Evolutionary conservation across 1,140 invertebrate genomes (phyloP).

Genomic region (Mactra quadrangularis): DNA sequence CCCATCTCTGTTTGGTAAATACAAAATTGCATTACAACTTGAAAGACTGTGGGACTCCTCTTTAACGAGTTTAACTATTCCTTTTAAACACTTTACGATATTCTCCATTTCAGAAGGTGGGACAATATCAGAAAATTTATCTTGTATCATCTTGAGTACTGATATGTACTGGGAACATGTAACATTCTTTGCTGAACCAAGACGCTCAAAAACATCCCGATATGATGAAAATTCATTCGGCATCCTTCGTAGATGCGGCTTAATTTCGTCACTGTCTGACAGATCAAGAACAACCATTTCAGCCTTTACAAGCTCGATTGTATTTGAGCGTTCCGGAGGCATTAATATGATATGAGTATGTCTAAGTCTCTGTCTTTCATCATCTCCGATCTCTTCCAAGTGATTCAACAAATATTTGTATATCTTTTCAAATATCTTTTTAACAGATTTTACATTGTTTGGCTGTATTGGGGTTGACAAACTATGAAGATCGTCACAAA

Average conservation of each 20-base stretch:
- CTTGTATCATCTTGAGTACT: constrained; percentile 18
- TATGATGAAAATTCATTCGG: constrained; percentile 10
- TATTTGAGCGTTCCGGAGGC: constrained; percentile 18
- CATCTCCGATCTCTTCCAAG: not conserved
- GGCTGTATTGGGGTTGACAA: not conserved
- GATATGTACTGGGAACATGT: constrained; percentile 5
- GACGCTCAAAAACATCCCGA: constrained; percentile 12
- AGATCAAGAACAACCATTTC: constrained; percentile 5
- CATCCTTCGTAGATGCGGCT: constrained; percentile 25
- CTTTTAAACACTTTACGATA: constrained; percentile 20
- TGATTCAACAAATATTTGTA: not conserved
- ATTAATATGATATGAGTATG: constrained; percentile 16
- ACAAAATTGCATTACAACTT: not conserved
- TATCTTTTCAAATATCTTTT: not conserved
- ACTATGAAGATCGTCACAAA: constrained; percentile 6
- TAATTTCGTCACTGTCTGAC: constrained; percentile 4
- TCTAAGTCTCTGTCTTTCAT: not conserved
- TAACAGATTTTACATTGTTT: not conserved
- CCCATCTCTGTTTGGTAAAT: not conserved
- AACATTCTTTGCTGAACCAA: constrained; percentile 10
- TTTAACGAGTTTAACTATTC: not conserved
- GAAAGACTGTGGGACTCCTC: not conserved
- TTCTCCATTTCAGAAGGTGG: not conserved
- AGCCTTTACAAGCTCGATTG: not conserved
- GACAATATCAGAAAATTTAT: constrained; percentile 5